phyloP scores from a whole-genome alignment of 2,888 invertebrate species.

The Drymonia ruficornis region DNA sequence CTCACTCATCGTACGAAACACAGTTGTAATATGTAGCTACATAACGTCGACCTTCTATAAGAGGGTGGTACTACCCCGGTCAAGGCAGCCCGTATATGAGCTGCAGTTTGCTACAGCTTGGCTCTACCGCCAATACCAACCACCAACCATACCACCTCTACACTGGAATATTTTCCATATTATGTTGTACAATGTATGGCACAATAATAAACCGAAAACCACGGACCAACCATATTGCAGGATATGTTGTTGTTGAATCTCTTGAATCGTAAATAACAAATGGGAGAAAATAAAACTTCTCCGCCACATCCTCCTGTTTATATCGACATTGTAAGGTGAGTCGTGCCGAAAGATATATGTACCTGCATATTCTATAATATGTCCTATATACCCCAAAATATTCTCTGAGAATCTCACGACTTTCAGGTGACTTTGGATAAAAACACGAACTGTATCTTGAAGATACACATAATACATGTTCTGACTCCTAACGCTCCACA shows the following conservation, averaged over 20 bases:
- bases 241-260: slow-evolving; percentile 71
- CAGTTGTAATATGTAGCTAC: too few relatives aligned
- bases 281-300: slow-evolving; percentile 70
- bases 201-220: slow-evolving; percentile 27
- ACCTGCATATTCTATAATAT: neutral
- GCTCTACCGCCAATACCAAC: too few relatives aligned
- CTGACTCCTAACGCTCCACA: too few relatives aligned
- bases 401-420: neutral
- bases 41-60: too few relatives aligned
- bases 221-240: slow-evolving; percentile 48
- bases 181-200: neutral
- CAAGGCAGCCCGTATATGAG: too few relatives aligned
- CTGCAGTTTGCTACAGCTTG: too few relatives aligned
- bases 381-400: neutral
- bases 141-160: too few relatives aligned
- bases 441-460: too few relatives aligned
- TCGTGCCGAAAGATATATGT: slow-evolving; percentile 13
- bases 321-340: slow-evolving; percentile 55
- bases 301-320: slow-evolving; percentile 71
- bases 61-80: too few relatives aligned
- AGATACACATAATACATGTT: too few relatives aligned
- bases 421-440: too few relatives aligned
- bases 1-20: too few relatives aligned
- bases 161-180: neutral
- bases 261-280: slow-evolving; percentile 79